These are phyloP conservation scores for Drosophila imparisetae DNA, from an alignment of 2,888 invertebrate species.

Conservation along the genomic window DNA sequence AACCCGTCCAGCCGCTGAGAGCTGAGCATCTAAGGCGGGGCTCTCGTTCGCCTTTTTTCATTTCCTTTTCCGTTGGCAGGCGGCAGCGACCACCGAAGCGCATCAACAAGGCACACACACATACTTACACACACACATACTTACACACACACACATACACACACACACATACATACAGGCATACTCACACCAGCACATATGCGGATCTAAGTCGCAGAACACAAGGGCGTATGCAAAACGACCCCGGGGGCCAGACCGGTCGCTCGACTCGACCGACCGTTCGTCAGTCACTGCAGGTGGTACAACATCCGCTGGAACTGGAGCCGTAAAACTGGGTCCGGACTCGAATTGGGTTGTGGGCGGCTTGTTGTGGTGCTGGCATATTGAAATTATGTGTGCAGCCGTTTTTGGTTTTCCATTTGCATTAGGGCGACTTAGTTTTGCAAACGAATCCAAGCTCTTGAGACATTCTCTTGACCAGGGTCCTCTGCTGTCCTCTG, in stretches of 20 bases:
- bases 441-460: slow-evolving; percentile 34
- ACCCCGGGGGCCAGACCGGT: slow-evolving; percentile 58
- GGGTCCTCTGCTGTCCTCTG: slow-evolving; percentile 15
- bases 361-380: slow-evolving; percentile 38
- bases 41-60: slow-evolving; percentile 73
- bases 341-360: slow-evolving; percentile 4
- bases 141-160: neutral
- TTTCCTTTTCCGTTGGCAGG: slow-evolving; percentile 76
- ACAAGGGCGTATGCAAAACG: slow-evolving; percentile 67
- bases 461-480: slow-evolving; percentile 64
- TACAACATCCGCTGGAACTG: slow-evolving; percentile 22
- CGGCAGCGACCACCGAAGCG: slow-evolving; percentile 76
- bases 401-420: slow-evolving; percentile 57
- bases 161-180: neutral
- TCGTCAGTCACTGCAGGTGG: slow-evolving; percentile 67
- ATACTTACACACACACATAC: slow-evolving; percentile 4
- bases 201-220: slow-evolving; percentile 30
- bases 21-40: slow-evolving; percentile 44
- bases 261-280: slow-evolving; percentile 24
- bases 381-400: slow-evolving; percentile 63
- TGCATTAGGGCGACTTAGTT: slow-evolving; percentile 60
- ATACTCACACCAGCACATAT: slow-evolving; percentile 22
- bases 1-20: slow-evolving; percentile 41
- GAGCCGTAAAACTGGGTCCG: slow-evolving; percentile 18
- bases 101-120: slow-evolving; percentile 55